Percentiles rank a stretch among this genome's conserved stretches.
phyloP scores from a whole-genome alignment of 2,888 invertebrate species.

The Phlogophora meticulosa region DNA sequence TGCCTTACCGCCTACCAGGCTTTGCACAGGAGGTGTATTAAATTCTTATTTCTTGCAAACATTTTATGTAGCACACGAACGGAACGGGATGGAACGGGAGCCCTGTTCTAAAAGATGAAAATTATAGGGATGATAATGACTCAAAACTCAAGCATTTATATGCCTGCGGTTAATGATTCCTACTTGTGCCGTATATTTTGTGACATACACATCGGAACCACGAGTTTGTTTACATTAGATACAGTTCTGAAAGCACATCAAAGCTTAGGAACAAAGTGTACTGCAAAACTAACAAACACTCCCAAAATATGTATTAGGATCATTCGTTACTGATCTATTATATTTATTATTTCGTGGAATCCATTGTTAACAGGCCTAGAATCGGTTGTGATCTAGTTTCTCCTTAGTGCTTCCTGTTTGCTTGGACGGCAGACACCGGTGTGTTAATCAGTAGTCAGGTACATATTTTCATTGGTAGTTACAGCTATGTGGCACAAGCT shows the following conservation, averaged over 20 bases:
- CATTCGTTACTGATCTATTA: constrained; percentile 32
- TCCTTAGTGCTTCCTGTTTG: constrained; percentile 52
- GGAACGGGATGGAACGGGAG: background rate
- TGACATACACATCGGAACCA: constrained; percentile 21
- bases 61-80: background rate
- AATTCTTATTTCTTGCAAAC: background rate
- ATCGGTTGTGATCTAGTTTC: constrained; percentile 46
- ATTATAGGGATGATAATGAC: background rate
- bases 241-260: constrained; percentile 46
- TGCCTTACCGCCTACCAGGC: background rate
- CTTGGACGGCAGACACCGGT: constrained; percentile 27
- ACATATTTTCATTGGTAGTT: constrained; percentile 42
- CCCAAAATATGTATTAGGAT: constrained; percentile 44
- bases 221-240: constrained; percentile 11
- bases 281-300: constrained; percentile 31
- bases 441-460: constrained; percentile 45
- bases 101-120: background rate
- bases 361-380: constrained; percentile 42
- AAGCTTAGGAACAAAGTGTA: constrained; percentile 40
- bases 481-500: constrained; percentile 40
- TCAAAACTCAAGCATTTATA: background rate
- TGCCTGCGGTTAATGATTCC: background rate
- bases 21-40: background rate
- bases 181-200: constrained; percentile 31
- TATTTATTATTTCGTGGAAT: constrained; percentile 46